Evolutionary conservation across 64 coral and sea anemone genomes (phyloP), one percentile per base, ranked within the genome.

Genomic region (Acropora tenuis): DNA sequence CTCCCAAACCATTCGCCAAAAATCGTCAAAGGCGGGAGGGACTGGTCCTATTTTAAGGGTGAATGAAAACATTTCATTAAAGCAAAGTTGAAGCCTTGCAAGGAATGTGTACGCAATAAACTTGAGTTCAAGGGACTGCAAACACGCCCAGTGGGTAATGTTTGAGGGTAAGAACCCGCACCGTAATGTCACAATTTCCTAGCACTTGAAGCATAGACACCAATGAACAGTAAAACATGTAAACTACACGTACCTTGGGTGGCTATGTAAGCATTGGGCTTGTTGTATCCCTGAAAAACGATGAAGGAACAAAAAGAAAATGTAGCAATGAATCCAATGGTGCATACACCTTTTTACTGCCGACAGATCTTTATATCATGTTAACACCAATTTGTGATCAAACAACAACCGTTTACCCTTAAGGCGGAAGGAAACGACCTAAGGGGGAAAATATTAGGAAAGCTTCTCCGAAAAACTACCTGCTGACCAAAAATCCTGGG

Each of bases 1-100:
- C 42, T 99, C 97, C 97, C 97, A 99, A 3, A 96, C 94, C 97
- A 99, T 99, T 55, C 94, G 88, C 97, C 97, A 99, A 71, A 99
- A 99, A 69, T 99, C 97, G 44, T 94, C 87, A 45, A 99, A 99
- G 12, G 97, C 89, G 4, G 75, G 74, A 63, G 94, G 94, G 74
- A 99, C 86, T 12, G 97, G 97, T 17, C 97, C 97, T 99, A 42
- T 13, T 46, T n/a, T 41, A 9, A 60, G 61, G 12, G 8, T 40
- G 5, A 78, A 48, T 17, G 47, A 41, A 8, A 0, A 48, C 5
- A 30, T 30, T 71, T 40, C 19, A 17, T n/a, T 5, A 0, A 71
- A 5, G 18, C 19, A 20, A 9, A 68, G 17, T 13, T 17, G 4
- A n/a, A 30, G 30, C 30, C 30, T 30, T 30, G 30, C 30, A 30